phyloP scores from a whole-genome alignment of 2,797 vertebrate genomes.

The Poeciliopsis presidionis region DNA sequence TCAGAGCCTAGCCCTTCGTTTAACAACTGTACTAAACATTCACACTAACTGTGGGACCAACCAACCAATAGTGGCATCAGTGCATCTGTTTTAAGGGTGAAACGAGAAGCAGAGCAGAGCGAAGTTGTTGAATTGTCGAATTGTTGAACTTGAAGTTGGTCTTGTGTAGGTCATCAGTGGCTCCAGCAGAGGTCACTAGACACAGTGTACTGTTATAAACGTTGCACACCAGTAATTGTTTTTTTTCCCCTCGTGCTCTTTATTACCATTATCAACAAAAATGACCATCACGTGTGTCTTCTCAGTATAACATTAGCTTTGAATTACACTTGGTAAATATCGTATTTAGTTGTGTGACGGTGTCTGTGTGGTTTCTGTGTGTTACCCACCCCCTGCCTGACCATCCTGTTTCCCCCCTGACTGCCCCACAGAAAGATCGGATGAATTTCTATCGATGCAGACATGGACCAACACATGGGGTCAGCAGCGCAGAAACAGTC shows the following conservation, averaged over 20 bases:
- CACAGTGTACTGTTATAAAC: slow-evolving; percentile 25
- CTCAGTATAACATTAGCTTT: slow-evolving; percentile 74
- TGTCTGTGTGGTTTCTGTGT: slow-evolving; percentile 73
- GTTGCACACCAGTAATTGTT: slow-evolving; percentile 47
- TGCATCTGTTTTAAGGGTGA: slow-evolving; percentile 27
- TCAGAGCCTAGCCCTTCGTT: slow-evolving; percentile 48
- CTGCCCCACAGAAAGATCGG: slow-evolving; percentile 32
- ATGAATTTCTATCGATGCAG: slow-evolving; percentile 42
- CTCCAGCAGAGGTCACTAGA: slow-evolving; percentile 49
- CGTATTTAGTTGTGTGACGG: slow-evolving; percentile 70
- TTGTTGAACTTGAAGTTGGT: slow-evolving; percentile 17
- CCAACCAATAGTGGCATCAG: slow-evolving; percentile 19
- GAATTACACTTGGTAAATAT: slow-evolving; percentile 55
- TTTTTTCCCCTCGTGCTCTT: slow-evolving; percentile 26
- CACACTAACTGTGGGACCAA: slow-evolving; percentile 54
- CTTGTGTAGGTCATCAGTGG: slow-evolving; percentile 42
- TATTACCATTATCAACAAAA: slow-evolving; percentile 53
- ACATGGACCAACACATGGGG: slow-evolving; percentile 59
- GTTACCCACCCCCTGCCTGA: slow-evolving; percentile 34
- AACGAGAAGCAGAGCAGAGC: slow-evolving; percentile 10
- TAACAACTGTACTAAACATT: slow-evolving; percentile 53
- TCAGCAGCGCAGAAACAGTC: slow-evolving; percentile 53
- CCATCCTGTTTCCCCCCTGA: slow-evolving; percentile 36
- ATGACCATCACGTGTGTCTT: slow-evolving; percentile 56
- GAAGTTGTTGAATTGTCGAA: too few relatives aligned